A percentile compares a stretch with the other conserved stretches of the same genome.
Conservation (phyloP, 2,797 vertebrate species). For the Cichlasoma orientale region DNA sequence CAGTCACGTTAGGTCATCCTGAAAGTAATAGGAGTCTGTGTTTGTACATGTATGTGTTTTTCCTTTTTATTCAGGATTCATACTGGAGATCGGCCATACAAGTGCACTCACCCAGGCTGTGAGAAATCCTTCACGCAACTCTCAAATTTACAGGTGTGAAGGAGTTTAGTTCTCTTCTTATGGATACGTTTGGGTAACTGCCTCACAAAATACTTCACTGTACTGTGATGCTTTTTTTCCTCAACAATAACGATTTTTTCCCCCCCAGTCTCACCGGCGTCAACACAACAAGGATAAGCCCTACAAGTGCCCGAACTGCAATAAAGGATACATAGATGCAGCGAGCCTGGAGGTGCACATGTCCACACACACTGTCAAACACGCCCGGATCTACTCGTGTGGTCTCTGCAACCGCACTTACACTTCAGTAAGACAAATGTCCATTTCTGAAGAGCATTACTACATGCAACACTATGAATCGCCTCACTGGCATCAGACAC, state of each 20-base stretch:
- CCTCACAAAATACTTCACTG: background rate
- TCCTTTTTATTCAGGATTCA: conserved; percentile 88
- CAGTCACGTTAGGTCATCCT: conserved; percentile 22
- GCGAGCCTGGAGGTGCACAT: conserved; percentile 95
- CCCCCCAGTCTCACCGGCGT: conserved; percentile 92
- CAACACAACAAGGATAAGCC: conserved; percentile 99
- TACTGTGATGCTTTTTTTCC: conserved; percentile 10
- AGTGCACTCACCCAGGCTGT: conserved; percentile 94
- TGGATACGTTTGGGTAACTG: background rate
- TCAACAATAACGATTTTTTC: background rate
- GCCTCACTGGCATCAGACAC: conserved; percentile 62
- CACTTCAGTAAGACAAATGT: conserved; percentile 89
- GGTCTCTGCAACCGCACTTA: conserved; percentile 97
- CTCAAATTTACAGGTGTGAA: conserved; percentile 95
- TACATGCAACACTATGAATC: conserved; percentile 67
- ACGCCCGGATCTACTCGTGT: conserved; percentile 97
- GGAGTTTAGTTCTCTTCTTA: background rate
- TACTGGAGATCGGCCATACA: conserved; percentile 97
- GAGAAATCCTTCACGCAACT: conserved; percentile 99
- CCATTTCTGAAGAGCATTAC: conserved; percentile 67
- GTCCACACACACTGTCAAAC: conserved; percentile 97
- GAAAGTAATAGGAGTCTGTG: conserved; percentile 11
- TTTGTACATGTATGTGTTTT: conserved; percentile 22
- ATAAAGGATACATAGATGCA: conserved; percentile 94
- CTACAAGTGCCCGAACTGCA: conserved; percentile 98